Evolutionary conservation across 2,888 invertebrate species (phyloP), one percentile per base, ranked within the genome.

Genomic region (Phrixothrix hirtus): DNA sequence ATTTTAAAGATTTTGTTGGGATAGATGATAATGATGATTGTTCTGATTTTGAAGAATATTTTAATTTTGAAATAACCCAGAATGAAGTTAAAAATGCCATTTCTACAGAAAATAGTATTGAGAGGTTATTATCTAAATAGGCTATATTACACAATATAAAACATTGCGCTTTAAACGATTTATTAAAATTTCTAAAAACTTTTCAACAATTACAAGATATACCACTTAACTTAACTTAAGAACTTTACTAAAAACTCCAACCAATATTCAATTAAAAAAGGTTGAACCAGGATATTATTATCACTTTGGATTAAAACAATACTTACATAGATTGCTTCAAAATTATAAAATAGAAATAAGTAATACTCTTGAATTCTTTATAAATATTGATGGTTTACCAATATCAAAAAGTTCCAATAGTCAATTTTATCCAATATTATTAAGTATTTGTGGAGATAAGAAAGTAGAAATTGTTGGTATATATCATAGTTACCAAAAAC

Each of bases 371-470:
- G n/a, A 29, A 29, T 29, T 6, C 9, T n/a, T 6, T 6, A 21
- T 49, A 17, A 49, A 49, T 21, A 36, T 49, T 15, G 49, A 43
- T 30, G 42, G 49, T 3, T n/a, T 49, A 11, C 49, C 49, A 17
- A 42, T 42, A 30, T 16, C 36, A 3, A 36, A 36, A 36, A 42
- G 34, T 27, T 26, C 13, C 10, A 14, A 25, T 11, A 47, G 21
- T 11, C 21, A 30, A n/a, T n/a, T n/a, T n/a, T n/a, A n/a, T n/a
- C n/a, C n/a, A n/a, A n/a, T n/a, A n/a, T n/a, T n/a, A n/a, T n/a
- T n/a, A n/a, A n/a, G n/a, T n/a, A n/a, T n/a, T n/a, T n/a, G n/a
- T n/a, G n/a, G n/a, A n/a, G n/a, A n/a, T n/a, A n/a, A n/a, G n/a
- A n/a, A n/a, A n/a, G n/a, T n/a, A n/a, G n/a, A n/a, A n/a, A n/a